A percentile compares a stretch with the other conserved stretches of the same genome.
Evolutionary conservation across 2,888 invertebrate species (phyloP).

Genomic region (Drosophila tripunctata): DNA sequence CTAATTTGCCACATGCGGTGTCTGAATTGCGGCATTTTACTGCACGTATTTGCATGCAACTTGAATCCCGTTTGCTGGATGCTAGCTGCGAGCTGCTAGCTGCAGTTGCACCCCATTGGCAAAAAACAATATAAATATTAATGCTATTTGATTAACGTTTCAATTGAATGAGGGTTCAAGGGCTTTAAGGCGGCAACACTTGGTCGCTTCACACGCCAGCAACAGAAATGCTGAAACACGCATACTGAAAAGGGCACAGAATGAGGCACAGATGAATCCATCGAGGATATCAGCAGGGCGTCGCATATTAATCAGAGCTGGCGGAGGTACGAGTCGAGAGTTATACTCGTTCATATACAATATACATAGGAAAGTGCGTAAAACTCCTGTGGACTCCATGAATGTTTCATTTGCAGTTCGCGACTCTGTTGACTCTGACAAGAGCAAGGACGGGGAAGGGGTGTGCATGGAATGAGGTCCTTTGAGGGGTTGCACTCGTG

Average conservation of each 20-base stretch:
- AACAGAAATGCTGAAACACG: conserved; percentile 11
- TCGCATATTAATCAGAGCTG: conserved; percentile 71
- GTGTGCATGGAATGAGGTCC: conserved; percentile 6
- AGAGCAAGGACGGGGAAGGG: not conserved
- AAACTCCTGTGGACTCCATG: conserved; percentile 26
- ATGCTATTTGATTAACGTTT: conserved; percentile 78
- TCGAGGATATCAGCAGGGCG: conserved; percentile 51
- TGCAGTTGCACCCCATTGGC: conserved; percentile 29
- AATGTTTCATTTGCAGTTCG: conserved; percentile 46
- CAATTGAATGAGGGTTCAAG: conserved; percentile 54
- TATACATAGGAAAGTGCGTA: conserved; percentile 42
- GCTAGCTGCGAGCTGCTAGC: conserved; percentile 26
- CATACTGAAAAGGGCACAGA: conserved; percentile 16
- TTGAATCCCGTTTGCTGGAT: conserved; percentile 45
- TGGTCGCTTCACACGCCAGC: conserved; percentile 70
- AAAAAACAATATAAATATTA: conserved; percentile 74
- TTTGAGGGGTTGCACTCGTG: conserved; percentile 64
- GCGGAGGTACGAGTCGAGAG: conserved; percentile 32
- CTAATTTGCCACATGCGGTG: conserved; percentile 79
- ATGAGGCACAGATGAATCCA: conserved; percentile 10
- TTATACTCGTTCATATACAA: not conserved
- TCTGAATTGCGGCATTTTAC: conserved; percentile 40
- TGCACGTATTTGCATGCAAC: conserved; percentile 53
- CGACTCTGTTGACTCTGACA: conserved; percentile 37
- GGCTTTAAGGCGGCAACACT: conserved; percentile 58